phyloP scores from a whole-genome alignment of 2,797 vertebrate species.

The Leptoclinus maculatus region DNA sequence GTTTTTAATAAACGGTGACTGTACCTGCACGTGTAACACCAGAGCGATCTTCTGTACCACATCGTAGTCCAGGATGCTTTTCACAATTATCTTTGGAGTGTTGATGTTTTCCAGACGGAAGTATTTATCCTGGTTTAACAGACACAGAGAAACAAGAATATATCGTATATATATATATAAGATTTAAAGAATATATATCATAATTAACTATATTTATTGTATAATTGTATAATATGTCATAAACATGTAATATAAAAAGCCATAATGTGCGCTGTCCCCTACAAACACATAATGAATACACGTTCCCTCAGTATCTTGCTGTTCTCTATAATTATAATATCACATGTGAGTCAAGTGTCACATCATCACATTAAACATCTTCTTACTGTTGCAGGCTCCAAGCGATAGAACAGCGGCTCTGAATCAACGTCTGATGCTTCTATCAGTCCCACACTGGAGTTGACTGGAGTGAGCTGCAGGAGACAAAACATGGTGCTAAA shows the following conservation, averaged over 20 bases:
- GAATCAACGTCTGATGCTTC: conserved; percentile 83
- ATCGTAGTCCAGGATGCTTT: conserved; percentile 82
- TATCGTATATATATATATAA: neutral
- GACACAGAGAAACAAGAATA: neutral
- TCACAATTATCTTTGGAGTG: conserved; percentile 81
- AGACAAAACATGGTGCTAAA: neutral
- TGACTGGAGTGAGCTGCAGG: conserved; percentile 78
- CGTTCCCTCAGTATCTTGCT: neutral
- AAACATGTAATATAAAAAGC: no score
- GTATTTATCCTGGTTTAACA: conserved; percentile 78
- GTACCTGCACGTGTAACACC: conserved; percentile 84
- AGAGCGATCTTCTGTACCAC: conserved; percentile 81
- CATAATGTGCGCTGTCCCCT: neutral
- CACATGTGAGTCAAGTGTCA: neutral
- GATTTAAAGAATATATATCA: no score
- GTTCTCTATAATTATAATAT: neutral
- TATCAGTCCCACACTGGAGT: conserved; percentile 79
- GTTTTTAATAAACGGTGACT: rapidly evolving
- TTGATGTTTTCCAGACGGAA: conserved; percentile 82
- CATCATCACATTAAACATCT: neutral
- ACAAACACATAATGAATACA: neutral
- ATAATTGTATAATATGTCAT: no score
- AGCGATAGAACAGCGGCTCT: conserved; percentile 79
- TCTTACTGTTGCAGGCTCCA: conserved; percentile 81
- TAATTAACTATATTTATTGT: no score